Evolutionary conservation across 2,113 vertebrate species (phyloP).

Genomic region (Cyprinodon tularosa): DNA sequence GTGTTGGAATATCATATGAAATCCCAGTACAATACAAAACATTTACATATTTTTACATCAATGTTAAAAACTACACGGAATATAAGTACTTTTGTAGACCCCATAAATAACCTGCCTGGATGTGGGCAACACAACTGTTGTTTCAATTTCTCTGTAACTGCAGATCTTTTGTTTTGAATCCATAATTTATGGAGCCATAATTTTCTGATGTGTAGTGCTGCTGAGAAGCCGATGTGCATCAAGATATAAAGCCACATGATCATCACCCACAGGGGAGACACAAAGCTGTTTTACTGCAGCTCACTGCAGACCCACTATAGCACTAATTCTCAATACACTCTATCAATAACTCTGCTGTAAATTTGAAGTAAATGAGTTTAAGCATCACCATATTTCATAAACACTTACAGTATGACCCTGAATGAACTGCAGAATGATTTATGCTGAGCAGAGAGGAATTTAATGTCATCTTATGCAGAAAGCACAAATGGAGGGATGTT

Average conservation of each 20-base stretch:
- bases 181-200: slow-evolving; percentile 29
- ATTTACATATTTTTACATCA: background rate
- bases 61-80: too few species aligned
- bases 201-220: slow-evolving; percentile 13
- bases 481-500: slow-evolving; percentile 12
- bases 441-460: slow-evolving; percentile 57
- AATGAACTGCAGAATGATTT: slow-evolving; percentile 36
- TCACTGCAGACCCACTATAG: slow-evolving; percentile 19
- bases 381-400: slow-evolving; percentile 56
- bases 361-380: slow-evolving; percentile 54
- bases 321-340: slow-evolving; percentile 18
- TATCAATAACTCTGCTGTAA: slow-evolving; percentile 41
- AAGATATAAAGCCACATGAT: slow-evolving; percentile 22
- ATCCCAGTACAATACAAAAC: background rate
- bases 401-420: slow-evolving; percentile 39
- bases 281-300: slow-evolving; percentile 23
- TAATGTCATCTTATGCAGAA: slow-evolving; percentile 55
- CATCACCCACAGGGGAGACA: slow-evolving; percentile 4
- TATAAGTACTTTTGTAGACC: background rate
- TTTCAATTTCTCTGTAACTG: slow-evolving; percentile 20
- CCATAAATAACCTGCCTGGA: background rate
- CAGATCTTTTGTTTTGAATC: background rate
- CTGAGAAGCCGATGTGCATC: slow-evolving; percentile 8
- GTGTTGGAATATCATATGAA: background rate
- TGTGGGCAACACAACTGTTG: slow-evolving; percentile 10